Base-by-base conservation (phyloP, 2,113 vertebrate species). In the Catagonus wagneri region DNA sequence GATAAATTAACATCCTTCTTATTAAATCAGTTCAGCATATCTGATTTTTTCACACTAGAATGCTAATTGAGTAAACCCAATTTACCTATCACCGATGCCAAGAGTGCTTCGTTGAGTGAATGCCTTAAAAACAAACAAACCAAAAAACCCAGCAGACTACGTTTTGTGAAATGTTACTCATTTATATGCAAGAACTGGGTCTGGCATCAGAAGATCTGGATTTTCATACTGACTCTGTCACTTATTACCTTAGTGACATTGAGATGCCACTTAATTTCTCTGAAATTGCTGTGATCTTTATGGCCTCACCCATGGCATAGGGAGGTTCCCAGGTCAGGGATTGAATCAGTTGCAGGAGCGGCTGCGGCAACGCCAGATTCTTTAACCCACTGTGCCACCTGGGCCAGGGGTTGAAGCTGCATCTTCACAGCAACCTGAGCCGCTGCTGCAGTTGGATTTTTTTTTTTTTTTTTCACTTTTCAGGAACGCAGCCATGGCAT, bases 1-100 rank as follows among this genome's bases (percentile, higher is more conserved):
- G 69, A 96, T 86, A 96, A 94, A 96, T 66, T 60, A 93, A 36
- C 52, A 75, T 76, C 23, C 69, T 95, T 85, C 81, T 85, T 96
- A 17, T 71, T 91, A 65, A 96, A 80, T 90, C 52, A 94, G 12
- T 58, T 69, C 17, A 85, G 69, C 68, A 32, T 76, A 71, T 97
- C 32, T 83, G 63, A 79, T 60, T 79, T 44, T 92, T 76, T 66
- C 63, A 93, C 29, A 89, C 95, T 66, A 90, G 16, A 90, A 94
- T 14, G 39, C 23, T 90, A 92, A 95, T 90, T 54, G 83, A 92
- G 12, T 78, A 68, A 96, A 86, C 11, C 87, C 36, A 96, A 69
- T 95, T 93, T 96, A 66, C 52, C 29, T 69, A 94, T 32, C 76
- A 83, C 12, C 25, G 85, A 52, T 94, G 52, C 90, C 66, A 94